These are phyloP conservation scores for Chiridota heheva DNA, from an alignment of 35 echinoderm and acorn worm species.

Conservation along the genomic window DNA sequence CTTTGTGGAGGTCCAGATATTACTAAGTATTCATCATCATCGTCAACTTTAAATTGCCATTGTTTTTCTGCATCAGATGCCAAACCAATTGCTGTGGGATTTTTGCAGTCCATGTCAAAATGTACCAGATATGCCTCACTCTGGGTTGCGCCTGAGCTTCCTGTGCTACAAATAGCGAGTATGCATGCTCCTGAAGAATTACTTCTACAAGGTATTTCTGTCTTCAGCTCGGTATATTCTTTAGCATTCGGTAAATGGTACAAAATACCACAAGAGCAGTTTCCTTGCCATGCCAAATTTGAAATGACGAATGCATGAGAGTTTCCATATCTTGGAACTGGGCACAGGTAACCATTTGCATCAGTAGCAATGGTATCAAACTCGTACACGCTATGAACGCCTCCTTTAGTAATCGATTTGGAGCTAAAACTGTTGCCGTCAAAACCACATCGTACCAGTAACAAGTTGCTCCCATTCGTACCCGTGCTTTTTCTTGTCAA, in stretches of 20 bases:
- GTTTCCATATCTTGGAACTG: conserved; percentile 48
- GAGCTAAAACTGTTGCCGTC: conserved; percentile 60
- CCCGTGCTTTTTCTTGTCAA: conserved; percentile 24
- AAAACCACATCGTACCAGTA: conserved; percentile 70
- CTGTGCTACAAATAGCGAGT: conserved; percentile 63
- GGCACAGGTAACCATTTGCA: conserved; percentile 42
- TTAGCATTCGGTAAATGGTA: conserved; percentile 33
- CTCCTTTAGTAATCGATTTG: conserved; percentile 43
- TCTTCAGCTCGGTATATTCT: no score
- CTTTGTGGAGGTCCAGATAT: conserved; percentile 58
- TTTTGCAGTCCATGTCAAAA: no score
- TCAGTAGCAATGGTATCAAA: conserved; percentile 62
- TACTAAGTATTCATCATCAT: conserved; percentile 26
- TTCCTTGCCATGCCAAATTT: conserved; percentile 58
- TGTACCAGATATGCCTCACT: conserved; percentile 56
- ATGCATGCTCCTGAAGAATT: background rate
- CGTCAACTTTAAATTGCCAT: conserved; percentile 27
- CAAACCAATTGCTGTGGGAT: no score
- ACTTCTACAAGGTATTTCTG: no score
- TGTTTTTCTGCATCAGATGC: conserved; percentile 1
- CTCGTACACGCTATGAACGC: conserved; percentile 64
- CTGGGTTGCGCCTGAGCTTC: conserved; percentile 18
- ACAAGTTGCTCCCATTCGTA: conserved; percentile 27
- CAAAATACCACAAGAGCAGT: conserved; percentile 41
- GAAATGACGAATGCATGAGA: conserved; percentile 61